These are phyloP conservation scores for Nasonia oneida DNA, from an alignment of 2,888 invertebrate species.

Conservation along the genomic window DNA sequence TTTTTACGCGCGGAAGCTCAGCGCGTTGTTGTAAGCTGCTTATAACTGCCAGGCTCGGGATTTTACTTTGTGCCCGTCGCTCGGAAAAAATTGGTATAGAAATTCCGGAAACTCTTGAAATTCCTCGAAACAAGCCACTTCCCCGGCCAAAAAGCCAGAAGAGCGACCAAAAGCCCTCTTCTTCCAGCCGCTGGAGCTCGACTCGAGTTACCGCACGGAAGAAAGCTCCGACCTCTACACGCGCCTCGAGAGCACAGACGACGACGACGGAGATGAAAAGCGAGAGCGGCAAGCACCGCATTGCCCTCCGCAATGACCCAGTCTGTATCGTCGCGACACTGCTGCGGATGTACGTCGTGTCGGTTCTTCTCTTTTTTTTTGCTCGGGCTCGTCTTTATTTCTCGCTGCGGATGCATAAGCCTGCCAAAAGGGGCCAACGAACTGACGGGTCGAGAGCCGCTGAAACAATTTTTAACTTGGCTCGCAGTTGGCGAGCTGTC, in stretches of 20 bases:
- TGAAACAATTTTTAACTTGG: conserved; percentile 33
- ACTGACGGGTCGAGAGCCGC: not conserved
- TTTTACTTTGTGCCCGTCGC: no score
- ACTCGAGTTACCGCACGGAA: not conserved
- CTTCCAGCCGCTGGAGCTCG: not conserved
- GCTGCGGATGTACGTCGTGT: conserved; percentile 3
- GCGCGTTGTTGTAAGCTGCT: not conserved
- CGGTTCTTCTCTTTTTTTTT: not conserved
- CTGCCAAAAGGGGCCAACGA: conserved; percentile 44
- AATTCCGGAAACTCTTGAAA: not conserved
- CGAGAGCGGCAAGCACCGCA: conserved; percentile 62
- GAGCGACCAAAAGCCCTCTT: not conserved
- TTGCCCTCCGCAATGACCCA: conserved; percentile 70
- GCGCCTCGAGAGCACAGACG: not conserved
- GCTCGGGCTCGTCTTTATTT: conserved; percentile 1
- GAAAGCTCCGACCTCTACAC: not conserved
- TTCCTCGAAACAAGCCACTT: not conserved
- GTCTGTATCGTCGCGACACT: conserved; percentile 44
- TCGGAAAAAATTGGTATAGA: not conserved
- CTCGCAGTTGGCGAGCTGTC: not conserved
- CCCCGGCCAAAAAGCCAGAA: not conserved
- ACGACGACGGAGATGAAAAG: conserved; percentile 24
- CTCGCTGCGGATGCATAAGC: not conserved
- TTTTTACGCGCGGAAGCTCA: not conserved
- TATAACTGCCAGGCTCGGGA: not conserved